phyloP scores from a whole-genome alignment of 2,888 invertebrate genomes.

The Anodontia alba region DNA sequence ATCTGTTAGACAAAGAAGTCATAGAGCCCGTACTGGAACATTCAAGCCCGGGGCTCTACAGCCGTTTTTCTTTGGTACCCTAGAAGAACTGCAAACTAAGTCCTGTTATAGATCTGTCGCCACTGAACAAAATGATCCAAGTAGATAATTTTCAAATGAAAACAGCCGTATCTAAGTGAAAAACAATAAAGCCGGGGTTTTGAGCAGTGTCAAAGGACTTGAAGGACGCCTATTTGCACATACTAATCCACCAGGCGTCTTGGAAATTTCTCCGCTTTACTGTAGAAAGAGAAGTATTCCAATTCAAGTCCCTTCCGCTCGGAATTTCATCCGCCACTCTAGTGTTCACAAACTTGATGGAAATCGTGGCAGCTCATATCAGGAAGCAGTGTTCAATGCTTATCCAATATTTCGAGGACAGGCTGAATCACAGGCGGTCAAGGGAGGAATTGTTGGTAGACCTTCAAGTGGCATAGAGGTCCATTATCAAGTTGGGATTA shows the following conservation, averaged over 20 bases:
- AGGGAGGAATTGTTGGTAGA: not conserved
- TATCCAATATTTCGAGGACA: not conserved
- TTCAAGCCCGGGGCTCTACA: not conserved
- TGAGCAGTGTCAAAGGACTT: not conserved
- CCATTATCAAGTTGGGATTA: not conserved
- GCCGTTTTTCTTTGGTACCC: not conserved
- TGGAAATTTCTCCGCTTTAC: not conserved
- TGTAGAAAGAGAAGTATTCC: not conserved
- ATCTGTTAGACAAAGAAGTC: not conserved
- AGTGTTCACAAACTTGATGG: not conserved
- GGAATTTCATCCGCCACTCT: not conserved
- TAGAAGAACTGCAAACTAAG: not conserved
- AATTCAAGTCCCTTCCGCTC: not conserved
- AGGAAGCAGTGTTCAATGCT: too few relatives aligned
- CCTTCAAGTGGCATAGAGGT: not conserved
- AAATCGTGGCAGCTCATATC: not conserved
- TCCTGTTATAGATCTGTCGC: not conserved
- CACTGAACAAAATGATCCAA: not conserved
- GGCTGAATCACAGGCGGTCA: not conserved
- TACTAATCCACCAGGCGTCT: not conserved
- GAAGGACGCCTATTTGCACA: not conserved
- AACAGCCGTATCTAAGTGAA: too few relatives aligned
- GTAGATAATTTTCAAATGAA: too few relatives aligned
- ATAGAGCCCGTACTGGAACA: not conserved
- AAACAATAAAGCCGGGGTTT: too few relatives aligned